Evolutionary conservation across 2,113 vertebrate species (phyloP).

Genomic region (Corythornis vintsioides): DNA sequence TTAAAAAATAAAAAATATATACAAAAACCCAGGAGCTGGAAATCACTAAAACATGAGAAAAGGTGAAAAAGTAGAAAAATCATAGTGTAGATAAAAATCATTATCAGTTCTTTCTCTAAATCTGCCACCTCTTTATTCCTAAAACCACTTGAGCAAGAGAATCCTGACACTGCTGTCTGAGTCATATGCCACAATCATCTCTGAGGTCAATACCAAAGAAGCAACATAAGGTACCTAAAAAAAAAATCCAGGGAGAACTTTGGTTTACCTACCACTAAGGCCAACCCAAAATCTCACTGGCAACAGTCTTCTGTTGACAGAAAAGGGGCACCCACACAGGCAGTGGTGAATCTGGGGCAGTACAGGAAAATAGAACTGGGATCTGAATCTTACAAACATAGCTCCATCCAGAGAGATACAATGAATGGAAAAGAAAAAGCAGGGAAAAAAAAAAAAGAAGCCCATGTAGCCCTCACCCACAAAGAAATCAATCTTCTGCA

Average conservation of each 20-base stretch:
- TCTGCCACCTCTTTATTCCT: not conserved
- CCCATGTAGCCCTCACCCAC: not conserved
- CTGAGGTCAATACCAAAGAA: not conserved
- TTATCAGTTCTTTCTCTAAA: not conserved
- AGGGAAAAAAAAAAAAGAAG: not conserved
- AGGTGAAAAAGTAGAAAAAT: not conserved
- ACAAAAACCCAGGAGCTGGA: not conserved
- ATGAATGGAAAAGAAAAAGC: not conserved
- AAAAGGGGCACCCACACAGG: not conserved
- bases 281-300: not conserved
- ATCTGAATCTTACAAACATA: not conserved
- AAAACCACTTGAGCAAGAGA: not conserved
- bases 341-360: not conserved
- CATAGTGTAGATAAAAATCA: not conserved
- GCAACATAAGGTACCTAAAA: not conserved
- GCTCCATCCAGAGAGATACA: not conserved
- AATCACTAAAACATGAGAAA: not conserved
- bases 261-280: not conserved
- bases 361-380: not conserved
- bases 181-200: not conserved
- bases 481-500: not conserved
- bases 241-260: not conserved
- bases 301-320: not conserved
- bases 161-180: not conserved
- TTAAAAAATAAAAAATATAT: not conserved